phyloP scores from a whole-genome alignment of 2,888 invertebrate genomes.

The Brachycybe producta region DNA sequence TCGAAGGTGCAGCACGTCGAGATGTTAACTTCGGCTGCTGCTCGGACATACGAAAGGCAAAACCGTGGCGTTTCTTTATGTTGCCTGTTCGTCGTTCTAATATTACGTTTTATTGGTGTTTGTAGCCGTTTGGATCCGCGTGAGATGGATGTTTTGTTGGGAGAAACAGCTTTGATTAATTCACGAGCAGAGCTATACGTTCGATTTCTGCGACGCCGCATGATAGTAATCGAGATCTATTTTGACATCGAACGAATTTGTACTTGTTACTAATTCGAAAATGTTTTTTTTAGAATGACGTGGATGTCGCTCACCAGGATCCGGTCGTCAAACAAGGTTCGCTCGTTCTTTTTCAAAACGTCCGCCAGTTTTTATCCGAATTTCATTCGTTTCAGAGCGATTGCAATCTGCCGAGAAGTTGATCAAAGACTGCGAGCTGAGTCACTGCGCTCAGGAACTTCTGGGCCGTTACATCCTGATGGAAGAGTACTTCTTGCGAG shows the following conservation, averaged over 20 bases:
- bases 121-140: constrained; percentile 49
- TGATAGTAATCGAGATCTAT: constrained; percentile 44
- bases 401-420: constrained; percentile 43
- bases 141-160: constrained; percentile 70
- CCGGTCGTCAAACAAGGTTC: constrained; percentile 17
- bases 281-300: constrained; percentile 21
- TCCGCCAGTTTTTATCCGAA: constrained; percentile 19
- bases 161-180: constrained; percentile 83
- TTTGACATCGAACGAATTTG: background rate
- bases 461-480: constrained; percentile 77
- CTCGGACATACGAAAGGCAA: too few relatives aligned
- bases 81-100: too few relatives aligned
- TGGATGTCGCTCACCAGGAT: constrained; percentile 22
- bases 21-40: background rate
- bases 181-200: constrained; percentile 81
- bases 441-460: constrained; percentile 38
- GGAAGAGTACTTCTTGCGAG: constrained; percentile 90
- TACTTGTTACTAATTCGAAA: too few relatives aligned
- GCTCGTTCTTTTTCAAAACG: constrained; percentile 21
- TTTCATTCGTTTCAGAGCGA: constrained; percentile 18
- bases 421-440: constrained; percentile 49
- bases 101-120: too few relatives aligned
- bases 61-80: too few relatives aligned
- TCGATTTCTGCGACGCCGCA: constrained; percentile 65
- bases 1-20: constrained; percentile 50